These are phyloP conservation scores for Hirtodrosophila cameraria DNA, from an alignment of 2,888 invertebrate genomes.

Conservation along the genomic window DNA sequence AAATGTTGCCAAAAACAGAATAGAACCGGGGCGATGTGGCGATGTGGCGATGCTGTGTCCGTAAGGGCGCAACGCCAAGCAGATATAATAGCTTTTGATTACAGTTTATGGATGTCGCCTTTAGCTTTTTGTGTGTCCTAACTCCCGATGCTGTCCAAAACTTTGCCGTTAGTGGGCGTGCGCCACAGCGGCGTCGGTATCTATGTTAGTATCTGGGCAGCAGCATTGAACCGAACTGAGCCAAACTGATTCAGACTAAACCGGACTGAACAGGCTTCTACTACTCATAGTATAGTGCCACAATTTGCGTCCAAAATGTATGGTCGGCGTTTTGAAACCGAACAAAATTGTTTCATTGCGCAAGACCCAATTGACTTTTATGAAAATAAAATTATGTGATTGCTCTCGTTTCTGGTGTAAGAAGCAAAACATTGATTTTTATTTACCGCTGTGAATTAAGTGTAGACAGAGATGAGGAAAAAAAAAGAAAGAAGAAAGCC, in stretches of 20 bases:
- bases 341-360: constrained; percentile 67
- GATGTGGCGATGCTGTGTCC: constrained; percentile 18
- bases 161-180: constrained; percentile 63
- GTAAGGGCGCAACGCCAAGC: constrained; percentile 50
- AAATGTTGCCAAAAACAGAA: constrained; percentile 71
- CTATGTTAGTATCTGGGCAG: too few relatives aligned
- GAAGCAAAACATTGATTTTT: constrained; percentile 71
- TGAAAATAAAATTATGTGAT: constrained; percentile 74
- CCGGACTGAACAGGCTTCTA: constrained; percentile 14
- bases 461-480: constrained; percentile 31
- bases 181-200: constrained; percentile 65
- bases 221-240: constrained; percentile 12
- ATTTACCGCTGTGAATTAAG: constrained; percentile 72
- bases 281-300: too few relatives aligned
- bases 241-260: constrained; percentile 10
- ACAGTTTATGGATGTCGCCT: constrained; percentile 79
- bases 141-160: constrained; percentile 39
- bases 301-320: constrained; percentile 22
- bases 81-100: constrained; percentile 79
- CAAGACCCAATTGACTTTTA: constrained; percentile 74
- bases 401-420: constrained; percentile 50
- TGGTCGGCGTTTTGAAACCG: constrained; percentile 51
- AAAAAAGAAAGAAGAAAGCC: neutral
- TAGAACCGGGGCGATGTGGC: constrained; percentile 26
- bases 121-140: constrained; percentile 49